Conservation (phyloP, 2,797 vertebrate species). For the Gorsachius magnificus region DNA sequence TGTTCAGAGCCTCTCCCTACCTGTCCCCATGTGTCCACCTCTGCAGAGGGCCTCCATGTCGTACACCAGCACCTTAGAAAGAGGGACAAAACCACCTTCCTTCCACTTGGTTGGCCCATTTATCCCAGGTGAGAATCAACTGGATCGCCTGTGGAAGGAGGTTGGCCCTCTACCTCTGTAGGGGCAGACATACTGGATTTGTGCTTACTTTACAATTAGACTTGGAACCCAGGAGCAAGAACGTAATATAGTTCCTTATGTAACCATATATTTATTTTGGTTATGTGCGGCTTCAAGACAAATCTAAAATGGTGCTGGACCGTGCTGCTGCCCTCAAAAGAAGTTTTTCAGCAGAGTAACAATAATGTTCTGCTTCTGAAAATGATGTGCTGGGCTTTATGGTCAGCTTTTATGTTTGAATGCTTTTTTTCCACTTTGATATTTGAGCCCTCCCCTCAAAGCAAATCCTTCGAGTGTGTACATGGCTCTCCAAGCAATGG, state of each 20-base stretch:
- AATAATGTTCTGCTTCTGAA: slow-evolving; percentile 44
- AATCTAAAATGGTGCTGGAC: slow-evolving; percentile 47
- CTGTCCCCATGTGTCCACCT: not conserved
- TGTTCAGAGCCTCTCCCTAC: not conserved
- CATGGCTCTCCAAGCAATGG: slow-evolving; percentile 33
- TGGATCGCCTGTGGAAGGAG: fast-evolving
- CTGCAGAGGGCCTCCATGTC: not conserved
- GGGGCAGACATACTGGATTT: not conserved
- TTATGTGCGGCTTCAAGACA: slow-evolving; percentile 26
- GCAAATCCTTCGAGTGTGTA: not conserved
- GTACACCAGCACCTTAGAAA: not conserved
- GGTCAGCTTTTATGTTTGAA: slow-evolving; percentile 48
- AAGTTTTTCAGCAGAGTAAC: slow-evolving; percentile 61
- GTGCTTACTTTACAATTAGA: slow-evolving; percentile 49
- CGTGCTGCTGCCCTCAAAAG: slow-evolving; percentile 54
- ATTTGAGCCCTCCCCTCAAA: slow-evolving; percentile 28
- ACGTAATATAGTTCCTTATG: slow-evolving; percentile 12
- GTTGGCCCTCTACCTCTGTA: not conserved
- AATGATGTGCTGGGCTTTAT: slow-evolving; percentile 59
- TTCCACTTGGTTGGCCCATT: not conserved
- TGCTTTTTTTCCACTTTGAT: slow-evolving; percentile 50
- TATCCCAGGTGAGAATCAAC: not conserved
- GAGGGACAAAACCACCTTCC: not conserved
- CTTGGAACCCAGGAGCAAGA: slow-evolving; percentile 10
- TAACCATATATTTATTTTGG: slow-evolving; percentile 67